phyloP scores from a whole-genome alignment of 1,140 invertebrate genomes.

The Anadara kagoshimensis region DNA sequence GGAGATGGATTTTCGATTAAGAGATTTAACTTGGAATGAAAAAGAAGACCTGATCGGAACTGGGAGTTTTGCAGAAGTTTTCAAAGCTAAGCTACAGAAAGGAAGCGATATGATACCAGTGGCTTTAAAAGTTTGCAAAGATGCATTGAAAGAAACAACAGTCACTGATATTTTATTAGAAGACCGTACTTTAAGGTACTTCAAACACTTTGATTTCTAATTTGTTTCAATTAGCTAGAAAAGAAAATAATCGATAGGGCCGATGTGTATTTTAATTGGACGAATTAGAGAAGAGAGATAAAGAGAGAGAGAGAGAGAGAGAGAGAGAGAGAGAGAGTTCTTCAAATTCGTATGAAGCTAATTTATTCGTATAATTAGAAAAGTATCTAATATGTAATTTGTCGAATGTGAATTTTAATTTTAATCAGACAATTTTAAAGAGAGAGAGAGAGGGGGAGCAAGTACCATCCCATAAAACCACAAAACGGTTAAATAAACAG shows the following conservation, averaged over 20 bases:
- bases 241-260: too few relatives aligned
- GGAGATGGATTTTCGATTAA: slow-evolving; percentile 51
- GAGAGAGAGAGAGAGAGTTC: neutral
- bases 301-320: neutral
- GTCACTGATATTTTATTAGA: slow-evolving; percentile 62
- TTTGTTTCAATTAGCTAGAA: neutral
- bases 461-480: too few relatives aligned
- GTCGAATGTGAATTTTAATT: too few relatives aligned
- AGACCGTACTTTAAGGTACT: slow-evolving; percentile 51
- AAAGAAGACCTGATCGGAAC: slow-evolving; percentile 47
- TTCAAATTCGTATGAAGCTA: neutral
- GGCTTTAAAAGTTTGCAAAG: slow-evolving; percentile 60
- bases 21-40: slow-evolving; percentile 48
- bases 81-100: slow-evolving; percentile 35
- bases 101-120: slow-evolving; percentile 22
- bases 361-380: neutral
- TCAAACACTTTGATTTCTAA: neutral
- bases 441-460: too few relatives aligned
- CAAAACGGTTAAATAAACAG: too few relatives aligned
- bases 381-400: neutral
- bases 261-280: neutral
- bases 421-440: too few relatives aligned
- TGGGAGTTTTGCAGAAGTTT: slow-evolving; percentile 64
- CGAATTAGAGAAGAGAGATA: neutral
- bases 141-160: slow-evolving; percentile 47